A percentile compares a stretch with the other conserved stretches of the same genome.
These are phyloP conservation scores for Peucedramus taeniatus DNA, from an alignment of 2,113 vertebrate genomes.

Conservation along the genomic window DNA sequence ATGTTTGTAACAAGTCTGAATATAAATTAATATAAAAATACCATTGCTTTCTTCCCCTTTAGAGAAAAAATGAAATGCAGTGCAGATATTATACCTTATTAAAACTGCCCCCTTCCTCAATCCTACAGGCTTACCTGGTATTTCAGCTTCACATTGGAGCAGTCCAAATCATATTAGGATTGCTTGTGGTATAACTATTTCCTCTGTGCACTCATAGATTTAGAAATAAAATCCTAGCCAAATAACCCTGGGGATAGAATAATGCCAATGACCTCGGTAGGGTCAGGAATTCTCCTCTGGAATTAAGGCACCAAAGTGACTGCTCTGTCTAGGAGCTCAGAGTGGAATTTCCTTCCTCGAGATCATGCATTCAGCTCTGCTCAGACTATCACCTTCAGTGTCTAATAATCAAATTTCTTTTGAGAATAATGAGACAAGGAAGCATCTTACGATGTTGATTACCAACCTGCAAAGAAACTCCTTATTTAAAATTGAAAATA, in stretches of 20 bases:
- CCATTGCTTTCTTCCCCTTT: not conserved
- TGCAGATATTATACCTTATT: not conserved
- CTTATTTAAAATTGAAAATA: not conserved
- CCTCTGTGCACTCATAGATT: not conserved
- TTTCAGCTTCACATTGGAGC: not conserved
- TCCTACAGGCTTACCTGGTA: not conserved
- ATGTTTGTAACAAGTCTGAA: not conserved
- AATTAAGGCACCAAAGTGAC: not conserved
- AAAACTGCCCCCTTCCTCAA: rapidly evolving
- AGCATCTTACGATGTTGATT: not conserved
- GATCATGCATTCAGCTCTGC: not conserved
- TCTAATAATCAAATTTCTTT: not conserved
- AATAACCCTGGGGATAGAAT: not conserved
- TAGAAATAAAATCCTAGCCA: not conserved
- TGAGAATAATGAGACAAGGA: not conserved
- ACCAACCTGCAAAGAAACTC: not conserved
- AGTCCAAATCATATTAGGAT: not conserved
- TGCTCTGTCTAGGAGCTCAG: not conserved
- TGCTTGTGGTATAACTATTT: not conserved
- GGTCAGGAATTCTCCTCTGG: not conserved
- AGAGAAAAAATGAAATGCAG: not conserved
- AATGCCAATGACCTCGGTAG: not conserved
- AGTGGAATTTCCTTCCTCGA: not conserved
- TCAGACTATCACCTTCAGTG: not conserved
- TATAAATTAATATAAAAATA: not conserved